Evolutionary conservation across 92 coral and sea anemone species (phyloP), one percentile per base, ranked within the genome.

Genomic region (Hydrozoanthus gracilis): DNA sequence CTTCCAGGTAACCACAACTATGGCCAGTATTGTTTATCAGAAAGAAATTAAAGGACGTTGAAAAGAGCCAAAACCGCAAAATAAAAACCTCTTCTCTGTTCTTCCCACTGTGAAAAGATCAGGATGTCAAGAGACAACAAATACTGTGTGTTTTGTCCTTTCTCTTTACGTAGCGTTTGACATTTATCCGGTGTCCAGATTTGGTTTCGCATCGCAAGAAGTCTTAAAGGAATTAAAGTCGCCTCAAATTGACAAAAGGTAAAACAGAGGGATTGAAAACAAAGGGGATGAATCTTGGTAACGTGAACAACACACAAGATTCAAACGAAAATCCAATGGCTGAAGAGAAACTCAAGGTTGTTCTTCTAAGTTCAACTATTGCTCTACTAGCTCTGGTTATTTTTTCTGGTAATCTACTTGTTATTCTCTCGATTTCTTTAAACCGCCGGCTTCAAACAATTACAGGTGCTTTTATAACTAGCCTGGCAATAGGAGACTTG

Each of bases 391-490:
- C 96, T 4, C 64, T 91, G 8, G 87, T 88, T 0, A 94, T 97
- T n/a, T 90, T 95, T n/a, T 79, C 93, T 7, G 99, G 99, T 5
- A 97, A 96, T 86, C 86, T 85, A 39, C 87, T 97, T 55, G 98
- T 94, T 13, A 88, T 97, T 48, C 88, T 86, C 46, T 93, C 99
- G 56, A 92, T 97, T 49, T 84, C 91, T 7, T 77, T 90, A 6
- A 97, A 97, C 91, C 78, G 90, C 58, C 75, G 96, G 67, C 98
- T 97, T 12, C 99, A 95, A 73, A 97, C 93, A 3, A 90, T 91
- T 47, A 97, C 98, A 16, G 95, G 98, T 54, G 95, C 96, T 9
- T 97, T 90, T 47, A 95, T 97, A 6, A 91, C 96, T 83, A 97
- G 99, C 50, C 87, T 97, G 46, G 98, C 99, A 10, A 91, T 92